Percentiles rank a stretch among this genome's conserved stretches.
These are phyloP conservation scores for Delichon dasypus DNA, from an alignment of 2,797 vertebrate genomes.

Conservation along the genomic window DNA sequence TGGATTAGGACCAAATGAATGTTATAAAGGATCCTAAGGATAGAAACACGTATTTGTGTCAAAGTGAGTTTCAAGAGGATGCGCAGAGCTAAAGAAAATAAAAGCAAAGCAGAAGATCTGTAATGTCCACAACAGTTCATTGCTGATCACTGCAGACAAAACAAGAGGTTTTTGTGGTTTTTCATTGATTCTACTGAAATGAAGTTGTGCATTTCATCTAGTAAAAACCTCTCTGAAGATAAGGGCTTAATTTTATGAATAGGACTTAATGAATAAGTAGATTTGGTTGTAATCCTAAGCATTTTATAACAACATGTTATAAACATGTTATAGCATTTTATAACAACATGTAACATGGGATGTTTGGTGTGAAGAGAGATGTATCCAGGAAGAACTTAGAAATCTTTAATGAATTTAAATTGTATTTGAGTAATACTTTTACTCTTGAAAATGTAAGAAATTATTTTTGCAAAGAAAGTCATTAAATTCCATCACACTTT, in stretches of 20 bases:
- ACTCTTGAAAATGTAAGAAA: not conserved
- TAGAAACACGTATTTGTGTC: not conserved
- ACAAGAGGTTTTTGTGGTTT: not conserved
- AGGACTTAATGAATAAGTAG: not conserved
- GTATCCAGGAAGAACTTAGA: not conserved
- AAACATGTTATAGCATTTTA: no score
- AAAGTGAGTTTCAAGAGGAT: not conserved
- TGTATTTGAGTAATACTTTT: not conserved
- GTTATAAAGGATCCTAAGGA: not conserved
- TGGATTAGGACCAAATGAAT: not conserved
- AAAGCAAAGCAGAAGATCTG: not conserved
- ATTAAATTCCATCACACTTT: not conserved
- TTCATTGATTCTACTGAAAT: not conserved
- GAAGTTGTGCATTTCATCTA: not conserved
- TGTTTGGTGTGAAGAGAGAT: not conserved
- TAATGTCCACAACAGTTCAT: not conserved
- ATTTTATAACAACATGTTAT: not conserved
- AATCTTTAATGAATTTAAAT: not conserved
- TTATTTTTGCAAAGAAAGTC: not conserved
- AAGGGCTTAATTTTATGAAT: not conserved
- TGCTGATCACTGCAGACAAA: not conserved
- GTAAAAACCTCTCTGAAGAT: not conserved
- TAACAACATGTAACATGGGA: not conserved
- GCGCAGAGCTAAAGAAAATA: not conserved
- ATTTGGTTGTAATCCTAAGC: not conserved